Percentiles rank a stretch among this genome's conserved stretches.
These are phyloP conservation scores for Conops quadrifasciatus DNA, from an alignment of 2,888 invertebrate genomes.

Conservation along the genomic window DNA sequence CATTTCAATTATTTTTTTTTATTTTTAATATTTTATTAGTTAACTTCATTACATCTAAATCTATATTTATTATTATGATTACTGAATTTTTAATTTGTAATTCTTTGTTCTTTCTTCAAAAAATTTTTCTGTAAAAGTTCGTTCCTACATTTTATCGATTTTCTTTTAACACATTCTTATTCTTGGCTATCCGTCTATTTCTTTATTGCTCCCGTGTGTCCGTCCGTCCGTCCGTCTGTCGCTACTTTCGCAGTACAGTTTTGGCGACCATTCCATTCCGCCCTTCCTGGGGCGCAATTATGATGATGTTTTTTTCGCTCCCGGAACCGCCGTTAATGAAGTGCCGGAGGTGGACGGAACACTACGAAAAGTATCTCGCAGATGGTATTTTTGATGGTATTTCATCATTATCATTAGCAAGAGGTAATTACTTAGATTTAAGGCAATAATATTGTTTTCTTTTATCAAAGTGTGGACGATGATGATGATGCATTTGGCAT, in stretches of 20 bases:
- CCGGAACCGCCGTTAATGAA: not conserved
- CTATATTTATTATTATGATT: not conserved
- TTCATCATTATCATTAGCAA: not conserved
- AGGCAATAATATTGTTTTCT: no score
- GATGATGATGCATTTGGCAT: no score
- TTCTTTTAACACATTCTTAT: conserved; percentile 25
- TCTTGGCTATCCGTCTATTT: conserved; percentile 6
- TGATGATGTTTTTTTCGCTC: conserved; percentile 3
- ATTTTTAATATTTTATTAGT: not conserved
- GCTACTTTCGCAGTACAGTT: not conserved
- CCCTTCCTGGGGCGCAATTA: not conserved
- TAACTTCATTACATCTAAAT: not conserved
- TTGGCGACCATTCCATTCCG: not conserved
- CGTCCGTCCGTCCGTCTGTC: not conserved
- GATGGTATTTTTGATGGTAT: no score
- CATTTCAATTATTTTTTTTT: not conserved
- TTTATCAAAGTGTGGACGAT: no score
- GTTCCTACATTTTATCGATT: conserved; percentile 31
- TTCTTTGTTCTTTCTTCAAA: not conserved
- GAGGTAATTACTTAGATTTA: no score
- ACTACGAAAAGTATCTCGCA: no score
- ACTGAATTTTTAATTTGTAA: not conserved
- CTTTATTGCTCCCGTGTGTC: no score
- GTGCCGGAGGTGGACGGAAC: not conserved
- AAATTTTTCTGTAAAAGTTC: conserved; percentile 20